Conservation (phyloP, 1,140 invertebrate species). For the Heliconius himera region DNA sequence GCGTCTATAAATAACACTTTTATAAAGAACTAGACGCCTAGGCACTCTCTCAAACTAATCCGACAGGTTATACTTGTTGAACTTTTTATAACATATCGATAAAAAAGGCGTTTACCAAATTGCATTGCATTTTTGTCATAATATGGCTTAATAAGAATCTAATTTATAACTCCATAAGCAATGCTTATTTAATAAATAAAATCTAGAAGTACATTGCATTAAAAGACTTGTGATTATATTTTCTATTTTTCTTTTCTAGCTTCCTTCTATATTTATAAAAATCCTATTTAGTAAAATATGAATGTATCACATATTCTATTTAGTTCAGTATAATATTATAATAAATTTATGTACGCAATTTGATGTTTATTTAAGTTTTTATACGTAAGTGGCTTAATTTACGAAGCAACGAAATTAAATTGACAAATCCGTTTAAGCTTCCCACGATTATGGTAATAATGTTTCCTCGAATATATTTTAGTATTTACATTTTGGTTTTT, state of each 20-base stretch:
- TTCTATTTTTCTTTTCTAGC: too few species aligned
- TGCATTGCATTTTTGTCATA: neutral
- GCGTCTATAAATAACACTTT: too few species aligned
- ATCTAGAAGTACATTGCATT: too few species aligned
- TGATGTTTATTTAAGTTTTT: neutral
- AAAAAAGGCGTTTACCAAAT: neutral
- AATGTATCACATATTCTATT: too few species aligned
- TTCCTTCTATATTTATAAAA: too few species aligned
- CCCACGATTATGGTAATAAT: slow-evolving; percentile 6
- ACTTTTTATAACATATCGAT: neutral
- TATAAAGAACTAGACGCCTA: neutral
- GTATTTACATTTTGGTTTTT: neutral
- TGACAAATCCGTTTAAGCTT: neutral
- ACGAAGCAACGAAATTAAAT: neutral
- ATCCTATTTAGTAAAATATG: too few species aligned
- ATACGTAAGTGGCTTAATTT: neutral
- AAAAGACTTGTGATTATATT: too few species aligned
- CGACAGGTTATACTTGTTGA: neutral
- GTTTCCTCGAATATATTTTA: neutral
- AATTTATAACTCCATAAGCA: too few species aligned
- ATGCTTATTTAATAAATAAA: too few species aligned
- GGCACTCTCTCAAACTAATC: neutral
- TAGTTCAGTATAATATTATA: too few species aligned
- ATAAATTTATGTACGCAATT: neutral
- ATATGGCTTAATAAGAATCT: too few species aligned